Evolutionary conservation across 2,888 invertebrate genomes (phyloP), one percentile per base, ranked within the genome.

Genomic region (Acronicta alni): DNA sequence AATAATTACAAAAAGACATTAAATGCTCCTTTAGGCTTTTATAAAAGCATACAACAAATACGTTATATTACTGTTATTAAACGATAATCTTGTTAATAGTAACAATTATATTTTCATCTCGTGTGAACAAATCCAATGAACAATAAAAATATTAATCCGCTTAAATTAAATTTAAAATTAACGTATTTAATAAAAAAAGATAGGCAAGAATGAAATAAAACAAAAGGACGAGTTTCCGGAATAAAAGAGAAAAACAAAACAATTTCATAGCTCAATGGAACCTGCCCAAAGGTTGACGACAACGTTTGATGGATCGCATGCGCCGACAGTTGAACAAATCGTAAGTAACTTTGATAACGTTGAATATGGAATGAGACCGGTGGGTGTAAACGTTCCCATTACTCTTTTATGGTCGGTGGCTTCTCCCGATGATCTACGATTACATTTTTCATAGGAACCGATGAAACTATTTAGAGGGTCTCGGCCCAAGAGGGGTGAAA

Each of bases 391-490:
- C 56, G 58, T 4, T 7, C 18, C 67, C 59, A 79, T 77, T 74
- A 74, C 82, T 87, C 84, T 80, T 82, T 80, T 82, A 82, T 79
- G 79, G 80, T 75, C 77, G 59, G 64, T 78, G 72, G 77, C 67
- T 76, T 71, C 76, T 75, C 62, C 72, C 69, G 77, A 82, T 89
- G 88, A 89, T 84, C 69, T 83, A 87, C 85, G 82, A 81, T 84
- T 82, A 86, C 86, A 90, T 89, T 86, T 89, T 87, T 90, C 87
- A 87, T 82, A 78, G 79, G 71, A 79, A 77, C 80, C 83, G 82
- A 84, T 82, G 80, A 79, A 86, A 84, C 85, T 85, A 84, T 84
- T 83, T 82, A 74, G 63, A 79, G 79, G 80, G 79, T 67, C 52
- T 42, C 53, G 55, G 49, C 20, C 7, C 38, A 16, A 18, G 66